Conservation (phyloP, 1,140 invertebrate genomes). For the Zelostemma sp. region DNA sequence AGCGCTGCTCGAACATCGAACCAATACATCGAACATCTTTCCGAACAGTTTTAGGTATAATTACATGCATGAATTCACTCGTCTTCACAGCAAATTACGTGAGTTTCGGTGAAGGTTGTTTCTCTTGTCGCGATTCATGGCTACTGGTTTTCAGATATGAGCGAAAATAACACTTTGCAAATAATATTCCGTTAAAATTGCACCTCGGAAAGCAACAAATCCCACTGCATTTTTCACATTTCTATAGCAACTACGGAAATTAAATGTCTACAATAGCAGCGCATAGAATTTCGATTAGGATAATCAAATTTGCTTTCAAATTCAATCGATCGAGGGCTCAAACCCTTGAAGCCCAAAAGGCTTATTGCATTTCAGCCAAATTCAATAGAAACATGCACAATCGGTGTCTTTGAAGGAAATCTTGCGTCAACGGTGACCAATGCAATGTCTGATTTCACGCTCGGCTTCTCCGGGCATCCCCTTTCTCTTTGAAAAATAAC, state of each 20-base stretch:
- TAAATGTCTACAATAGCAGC: too few relatives aligned
- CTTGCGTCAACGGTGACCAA: slow-evolving; percentile 16
- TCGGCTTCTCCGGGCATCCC: slow-evolving; percentile 25
- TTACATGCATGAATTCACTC: slow-evolving; percentile 29
- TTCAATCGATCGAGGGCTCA: background rate
- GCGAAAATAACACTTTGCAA: too few relatives aligned
- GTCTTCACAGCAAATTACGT: slow-evolving; percentile 32
- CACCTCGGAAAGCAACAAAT: too few relatives aligned
- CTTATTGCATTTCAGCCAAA: background rate
- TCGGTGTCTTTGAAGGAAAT: too few relatives aligned
- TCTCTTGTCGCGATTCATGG: too few relatives aligned
- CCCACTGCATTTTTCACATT: too few relatives aligned
- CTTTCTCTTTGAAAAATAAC: slow-evolving; percentile 19
- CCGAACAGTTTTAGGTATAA: slow-evolving; percentile 34
- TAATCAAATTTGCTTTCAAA: slow-evolving; percentile 6
- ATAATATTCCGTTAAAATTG: too few relatives aligned
- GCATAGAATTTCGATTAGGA: background rate
- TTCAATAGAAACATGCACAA: background rate
- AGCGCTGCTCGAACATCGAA: slow-evolving; percentile 34
- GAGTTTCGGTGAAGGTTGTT: slow-evolving; percentile 8
- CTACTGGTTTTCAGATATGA: too few relatives aligned
- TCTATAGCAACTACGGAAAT: too few relatives aligned
- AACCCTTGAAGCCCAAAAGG: slow-evolving; percentile 7
- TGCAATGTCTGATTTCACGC: slow-evolving; percentile 33
- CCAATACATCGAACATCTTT: slow-evolving; percentile 39